Percentiles rank a stretch among this genome's conserved stretches.
These are phyloP conservation scores for Rhopilema esculentum DNA, from an alignment of 30 jellyfish, hydroid and myxozoan genomes.

Conservation along the genomic window DNA sequence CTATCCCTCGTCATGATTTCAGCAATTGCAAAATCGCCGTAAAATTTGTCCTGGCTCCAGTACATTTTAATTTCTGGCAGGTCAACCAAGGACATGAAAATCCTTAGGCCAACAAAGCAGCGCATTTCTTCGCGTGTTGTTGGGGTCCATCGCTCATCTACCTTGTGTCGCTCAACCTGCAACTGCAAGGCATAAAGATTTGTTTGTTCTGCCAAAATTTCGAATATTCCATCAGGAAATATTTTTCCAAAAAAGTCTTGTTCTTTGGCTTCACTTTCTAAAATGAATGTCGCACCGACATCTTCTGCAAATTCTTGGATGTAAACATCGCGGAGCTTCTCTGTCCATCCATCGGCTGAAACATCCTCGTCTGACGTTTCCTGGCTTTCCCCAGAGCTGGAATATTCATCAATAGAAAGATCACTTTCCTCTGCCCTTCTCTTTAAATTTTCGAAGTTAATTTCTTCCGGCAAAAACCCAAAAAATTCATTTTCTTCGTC, in stretches of 20 bases:
- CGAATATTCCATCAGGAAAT: conserved; percentile 1
- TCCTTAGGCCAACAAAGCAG: neutral
- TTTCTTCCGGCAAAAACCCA: too few relatives aligned
- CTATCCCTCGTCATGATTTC: conserved; percentile 25
- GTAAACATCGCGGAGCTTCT: too few relatives aligned
- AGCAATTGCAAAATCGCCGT: conserved; percentile 25
- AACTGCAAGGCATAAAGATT: conserved; percentile 24
- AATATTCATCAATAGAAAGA: too few relatives aligned
- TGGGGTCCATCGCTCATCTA: conserved; percentile 12
- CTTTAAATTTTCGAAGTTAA: too few relatives aligned
- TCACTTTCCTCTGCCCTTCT: too few relatives aligned
- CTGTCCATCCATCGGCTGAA: too few relatives aligned
- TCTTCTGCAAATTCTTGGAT: neutral
- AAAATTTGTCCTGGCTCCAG: conserved; percentile 20
- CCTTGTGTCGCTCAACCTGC: conserved; percentile 2
- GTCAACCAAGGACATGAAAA: conserved; percentile 7
- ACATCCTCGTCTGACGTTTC: too few relatives aligned
- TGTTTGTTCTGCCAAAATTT: neutral
- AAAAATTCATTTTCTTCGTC: too few relatives aligned
- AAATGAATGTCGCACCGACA: neutral
- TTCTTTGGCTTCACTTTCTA: neutral
- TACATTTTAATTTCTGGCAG: conserved; percentile 30
- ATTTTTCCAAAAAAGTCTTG: conserved; percentile 4
- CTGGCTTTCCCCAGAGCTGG: too few relatives aligned
- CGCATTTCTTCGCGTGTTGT: conserved; percentile 19